phyloP scores from a whole-genome alignment of 2,888 invertebrate genomes.

The Pogonocherus hispidulus region DNA sequence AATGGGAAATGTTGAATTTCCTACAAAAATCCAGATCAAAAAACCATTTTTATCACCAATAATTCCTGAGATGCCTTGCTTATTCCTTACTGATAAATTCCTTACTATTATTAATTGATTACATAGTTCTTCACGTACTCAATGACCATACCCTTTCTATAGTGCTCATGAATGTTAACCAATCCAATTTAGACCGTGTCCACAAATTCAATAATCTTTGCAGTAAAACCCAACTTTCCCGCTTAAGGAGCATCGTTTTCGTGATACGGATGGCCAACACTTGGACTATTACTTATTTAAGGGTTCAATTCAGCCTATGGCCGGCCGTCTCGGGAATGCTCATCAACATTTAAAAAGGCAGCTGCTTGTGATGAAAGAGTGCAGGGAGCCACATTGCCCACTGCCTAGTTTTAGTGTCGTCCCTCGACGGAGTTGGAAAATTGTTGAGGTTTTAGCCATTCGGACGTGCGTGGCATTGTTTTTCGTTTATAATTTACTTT shows the following conservation, averaged over 20 bases:
- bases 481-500: conserved; percentile 9
- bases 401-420: neutral
- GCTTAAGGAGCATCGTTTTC: conserved; percentile 26
- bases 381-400: conserved; percentile 46
- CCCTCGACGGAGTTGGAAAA: conserved; percentile 22
- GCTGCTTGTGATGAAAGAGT: conserved; percentile 49
- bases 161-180: conserved; percentile 26
- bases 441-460: conserved; percentile 12
- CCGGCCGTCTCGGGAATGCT: conserved; percentile 56
- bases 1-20: no score
- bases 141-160: no score
- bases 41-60: no score
- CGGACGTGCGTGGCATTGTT: conserved; percentile 24
- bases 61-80: no score
- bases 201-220: conserved; percentile 32
- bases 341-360: conserved; percentile 61
- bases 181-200: conserved; percentile 30
- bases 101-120: no score
- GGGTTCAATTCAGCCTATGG: conserved; percentile 61
- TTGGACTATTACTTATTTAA: conserved; percentile 60
- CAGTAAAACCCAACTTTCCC: conserved; percentile 24
- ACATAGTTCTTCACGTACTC: no score
- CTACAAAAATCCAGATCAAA: no score
- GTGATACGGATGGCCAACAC: conserved; percentile 34
- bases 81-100: no score